Conservation (phyloP, 2,797 vertebrate species). For the Zenarchopterus dispar region DNA sequence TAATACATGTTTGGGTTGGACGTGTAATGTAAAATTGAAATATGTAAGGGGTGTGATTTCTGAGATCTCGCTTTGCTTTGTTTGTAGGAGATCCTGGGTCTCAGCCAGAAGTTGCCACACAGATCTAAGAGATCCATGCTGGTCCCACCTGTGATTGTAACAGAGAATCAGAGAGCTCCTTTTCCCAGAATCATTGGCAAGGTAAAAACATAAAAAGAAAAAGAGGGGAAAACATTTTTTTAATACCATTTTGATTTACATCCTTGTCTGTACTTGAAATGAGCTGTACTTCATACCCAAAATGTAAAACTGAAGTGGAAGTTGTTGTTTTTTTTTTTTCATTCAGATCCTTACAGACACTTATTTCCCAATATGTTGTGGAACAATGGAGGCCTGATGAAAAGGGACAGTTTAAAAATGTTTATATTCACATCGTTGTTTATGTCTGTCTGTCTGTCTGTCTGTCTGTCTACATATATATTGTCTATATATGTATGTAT, state of each 20-base stretch:
- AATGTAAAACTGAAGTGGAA: no score
- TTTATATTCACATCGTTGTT: no score
- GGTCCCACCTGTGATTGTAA: conserved; percentile 88
- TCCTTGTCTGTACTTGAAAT: neutral
- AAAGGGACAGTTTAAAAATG: no score
- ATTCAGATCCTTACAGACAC: no score
- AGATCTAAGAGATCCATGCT: conserved; percentile 92
- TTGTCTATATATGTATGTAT: no score
- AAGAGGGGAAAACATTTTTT: neutral
- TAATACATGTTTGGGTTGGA: neutral
- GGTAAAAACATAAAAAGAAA: conserved; percentile 79
- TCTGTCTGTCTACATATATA: no score
- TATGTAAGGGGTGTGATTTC: neutral
- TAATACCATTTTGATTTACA: conserved; percentile 9
- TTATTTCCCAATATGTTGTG: no score
- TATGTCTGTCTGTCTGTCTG: no score
- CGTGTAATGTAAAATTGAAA: no score
- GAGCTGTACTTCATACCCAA: no score
- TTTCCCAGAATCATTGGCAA: conserved; percentile 91
- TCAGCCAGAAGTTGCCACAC: conserved; percentile 77
- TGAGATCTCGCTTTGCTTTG: conserved; percentile 37
- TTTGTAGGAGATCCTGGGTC: conserved; percentile 86
- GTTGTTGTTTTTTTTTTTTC: no score
- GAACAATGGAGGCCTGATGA: no score
- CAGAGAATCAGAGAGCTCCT: conserved; percentile 92